These are phyloP conservation scores for Apamea sordens DNA, from an alignment of 2,888 invertebrate genomes.

Conservation along the genomic window DNA sequence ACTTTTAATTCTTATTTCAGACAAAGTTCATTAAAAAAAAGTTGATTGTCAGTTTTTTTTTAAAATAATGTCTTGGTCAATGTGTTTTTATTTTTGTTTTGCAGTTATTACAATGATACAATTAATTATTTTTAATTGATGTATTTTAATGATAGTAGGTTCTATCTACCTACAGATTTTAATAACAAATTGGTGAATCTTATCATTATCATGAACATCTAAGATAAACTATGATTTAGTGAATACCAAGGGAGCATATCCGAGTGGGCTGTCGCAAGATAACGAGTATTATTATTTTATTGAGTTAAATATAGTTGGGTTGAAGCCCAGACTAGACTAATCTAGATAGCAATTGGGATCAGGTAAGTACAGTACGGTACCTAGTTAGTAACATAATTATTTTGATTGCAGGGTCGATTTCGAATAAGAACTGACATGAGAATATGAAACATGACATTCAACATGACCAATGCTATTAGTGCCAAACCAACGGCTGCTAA, in stretches of 20 bases:
- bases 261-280: too few species aligned
- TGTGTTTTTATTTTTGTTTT: background rate
- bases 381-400: background rate
- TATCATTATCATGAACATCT: conserved; percentile 10
- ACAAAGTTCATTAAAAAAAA: background rate
- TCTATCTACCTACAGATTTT: background rate
- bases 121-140: background rate
- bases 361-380: background rate
- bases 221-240: background rate
- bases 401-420: background rate
- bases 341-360: background rate
- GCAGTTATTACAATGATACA: background rate
- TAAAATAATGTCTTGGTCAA: too few species aligned
- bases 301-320: too few species aligned
- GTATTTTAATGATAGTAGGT: background rate
- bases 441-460: background rate
- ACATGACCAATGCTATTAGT: background rate
- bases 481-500: background rate
- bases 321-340: too few species aligned
- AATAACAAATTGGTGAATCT: background rate
- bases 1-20: background rate
- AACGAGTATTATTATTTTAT: too few species aligned
- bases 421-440: background rate
- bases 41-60: background rate
- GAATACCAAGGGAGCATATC: too few species aligned